Evolutionary conservation across 2,797 vertebrate genomes (phyloP).

Genomic region (Cirrhinus molitorella): DNA sequence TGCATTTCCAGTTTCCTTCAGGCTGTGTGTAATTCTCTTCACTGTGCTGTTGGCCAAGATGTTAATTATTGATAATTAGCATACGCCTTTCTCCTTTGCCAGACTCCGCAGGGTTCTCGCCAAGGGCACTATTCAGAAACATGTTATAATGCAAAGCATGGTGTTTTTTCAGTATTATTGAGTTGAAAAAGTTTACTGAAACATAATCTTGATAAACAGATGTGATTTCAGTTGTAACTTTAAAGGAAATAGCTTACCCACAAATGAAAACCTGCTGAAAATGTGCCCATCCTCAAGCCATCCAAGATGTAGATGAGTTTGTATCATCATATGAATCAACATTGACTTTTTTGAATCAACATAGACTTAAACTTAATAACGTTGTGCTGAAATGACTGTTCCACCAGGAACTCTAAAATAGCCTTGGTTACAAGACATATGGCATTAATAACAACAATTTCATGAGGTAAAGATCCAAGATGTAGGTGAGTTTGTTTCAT

Average conservation of each 20-base stretch:
- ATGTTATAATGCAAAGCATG: not conserved
- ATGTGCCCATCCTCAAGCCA: not conserved
- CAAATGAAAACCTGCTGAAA: not conserved
- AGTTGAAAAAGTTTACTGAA: not conserved
- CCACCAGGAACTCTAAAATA: not conserved
- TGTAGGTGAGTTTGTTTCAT: not conserved
- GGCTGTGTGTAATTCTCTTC: not conserved
- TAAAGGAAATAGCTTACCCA: not conserved
- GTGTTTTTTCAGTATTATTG: not conserved
- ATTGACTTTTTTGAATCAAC: not conserved
- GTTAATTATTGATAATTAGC: conserved; percentile 44
- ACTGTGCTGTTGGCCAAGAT: not conserved
- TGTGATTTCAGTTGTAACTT: not conserved
- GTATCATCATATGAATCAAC: not conserved
- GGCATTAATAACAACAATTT: not conserved
- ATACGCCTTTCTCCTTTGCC: conserved; percentile 23
- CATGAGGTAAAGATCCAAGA: not conserved
- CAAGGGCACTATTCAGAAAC: conserved; percentile 23
- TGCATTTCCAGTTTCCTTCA: not conserved
- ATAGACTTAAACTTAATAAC: not conserved
- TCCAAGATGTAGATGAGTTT: not conserved
- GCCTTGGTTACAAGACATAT: not conserved
- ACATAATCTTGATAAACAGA: not conserved
- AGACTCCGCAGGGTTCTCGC: not conserved
- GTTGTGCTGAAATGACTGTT: not conserved